Conservation (phyloP, 2,797 vertebrate species). For the Decapterus maruadsi region DNA sequence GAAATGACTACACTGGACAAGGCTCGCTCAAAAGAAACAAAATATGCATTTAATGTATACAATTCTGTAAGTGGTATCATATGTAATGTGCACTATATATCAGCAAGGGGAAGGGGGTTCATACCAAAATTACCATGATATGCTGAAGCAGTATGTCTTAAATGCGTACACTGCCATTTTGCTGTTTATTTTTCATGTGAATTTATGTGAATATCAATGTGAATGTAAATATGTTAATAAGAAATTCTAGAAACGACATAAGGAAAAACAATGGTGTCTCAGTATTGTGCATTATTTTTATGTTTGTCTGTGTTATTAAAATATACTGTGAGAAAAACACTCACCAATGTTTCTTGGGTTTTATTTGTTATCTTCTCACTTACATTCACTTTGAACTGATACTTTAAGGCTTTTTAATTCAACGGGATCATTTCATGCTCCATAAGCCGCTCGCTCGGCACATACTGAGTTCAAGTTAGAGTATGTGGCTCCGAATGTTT, state of each 20-base stretch:
- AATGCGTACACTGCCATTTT: constrained; percentile 76
- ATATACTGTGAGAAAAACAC: constrained; percentile 61
- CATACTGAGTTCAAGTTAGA: constrained; percentile 21
- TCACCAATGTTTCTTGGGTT: neutral
- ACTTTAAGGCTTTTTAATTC: neutral
- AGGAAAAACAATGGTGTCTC: constrained; percentile 59
- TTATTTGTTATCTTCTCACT: constrained; percentile 19
- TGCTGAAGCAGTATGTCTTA: constrained; percentile 64
- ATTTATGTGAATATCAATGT: constrained; percentile 69
- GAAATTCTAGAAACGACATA: constrained; percentile 76
- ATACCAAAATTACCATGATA: constrained; percentile 82
- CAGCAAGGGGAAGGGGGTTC: constrained; percentile 63
- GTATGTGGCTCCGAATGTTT: constrained; percentile 38
- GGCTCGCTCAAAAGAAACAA: constrained; percentile 49
- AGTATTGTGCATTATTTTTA: constrained; percentile 81
- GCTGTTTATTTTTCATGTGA: constrained; percentile 64
- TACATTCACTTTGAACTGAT: constrained; percentile 7
- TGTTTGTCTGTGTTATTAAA: constrained; percentile 79
- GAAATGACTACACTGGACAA: constrained; percentile 30
- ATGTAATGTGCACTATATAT: constrained; percentile 81
- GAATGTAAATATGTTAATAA: constrained; percentile 86
- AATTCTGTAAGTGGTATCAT: constrained; percentile 41
- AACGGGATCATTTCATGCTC: constrained; percentile 1
- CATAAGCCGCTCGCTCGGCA: constrained; percentile 9
- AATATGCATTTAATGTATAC: constrained; percentile 51